Evolutionary conservation across 2,797 vertebrate species (phyloP), one percentile per base, ranked within the genome.

Genomic region (Oryzias sinensis): DNA sequence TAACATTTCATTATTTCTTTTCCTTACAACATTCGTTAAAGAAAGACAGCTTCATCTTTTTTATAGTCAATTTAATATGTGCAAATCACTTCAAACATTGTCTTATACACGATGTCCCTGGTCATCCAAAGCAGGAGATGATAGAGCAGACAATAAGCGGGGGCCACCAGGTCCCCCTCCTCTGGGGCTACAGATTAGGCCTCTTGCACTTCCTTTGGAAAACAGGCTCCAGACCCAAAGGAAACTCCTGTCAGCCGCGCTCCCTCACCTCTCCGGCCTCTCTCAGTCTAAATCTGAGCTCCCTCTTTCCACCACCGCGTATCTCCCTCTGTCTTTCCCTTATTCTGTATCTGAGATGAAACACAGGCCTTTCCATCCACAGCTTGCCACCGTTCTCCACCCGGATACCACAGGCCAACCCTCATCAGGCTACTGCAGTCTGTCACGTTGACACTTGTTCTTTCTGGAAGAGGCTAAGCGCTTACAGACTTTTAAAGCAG

Each of bases 201-300:
- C 94, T 94, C 91, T 90, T 90, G 87, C 72, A 87, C 85, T 93
- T 93, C 92, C 93, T 90, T 94, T 94, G 93, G 94, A 96, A 93
- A 92, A 91, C 90, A 93, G 80, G 77, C 87, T 59, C 72, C 46
- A 77, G 89, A 84, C 87, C 82, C 87, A 90, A 75, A 93, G 92
- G 92, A 93, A 93, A 86, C 89, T 76, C 82, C 89, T 90, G 86
- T 93, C 90, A 91, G 89, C 90, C 90, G 90, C 51, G 92, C 89
- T 93, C 90, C 92, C 95, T 96, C 92, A 96, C 96, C 95, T 95
- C 92, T 2, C 91, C 90, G 95, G 78, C 82, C 83, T 88, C 79
- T 75, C 77, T 71, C 25, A 13, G 74, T 85, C 56, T 60, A 54
- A 74, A 65, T 72, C 56, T 68, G 51, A 49, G 53, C 73, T 73